Evolutionary conservation across 2,888 invertebrate genomes (phyloP).

Genomic region (Andrena bucephala): DNA sequence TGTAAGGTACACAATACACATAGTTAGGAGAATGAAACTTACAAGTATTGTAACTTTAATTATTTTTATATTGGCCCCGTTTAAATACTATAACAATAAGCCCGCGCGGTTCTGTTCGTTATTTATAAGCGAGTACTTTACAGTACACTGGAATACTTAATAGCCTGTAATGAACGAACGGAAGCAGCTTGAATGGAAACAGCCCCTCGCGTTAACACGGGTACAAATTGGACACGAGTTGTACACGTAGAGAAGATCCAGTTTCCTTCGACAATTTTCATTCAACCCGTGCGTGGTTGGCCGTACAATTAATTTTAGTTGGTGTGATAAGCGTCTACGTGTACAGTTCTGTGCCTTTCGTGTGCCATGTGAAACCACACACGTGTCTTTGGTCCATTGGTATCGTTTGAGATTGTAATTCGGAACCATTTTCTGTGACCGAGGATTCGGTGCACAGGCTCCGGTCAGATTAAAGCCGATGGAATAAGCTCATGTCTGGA

Average conservation of each 20-base stretch:
- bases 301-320: background rate
- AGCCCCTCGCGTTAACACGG: constrained; percentile 6
- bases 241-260: background rate
- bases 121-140: constrained; percentile 39
- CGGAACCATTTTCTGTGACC: background rate
- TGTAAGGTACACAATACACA: constrained; percentile 11
- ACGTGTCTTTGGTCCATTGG: background rate
- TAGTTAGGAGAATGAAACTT: constrained; percentile 6
- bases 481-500: background rate
- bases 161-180: background rate
- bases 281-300: background rate
- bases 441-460: background rate
- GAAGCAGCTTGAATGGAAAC: background rate
- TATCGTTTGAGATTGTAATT: constrained; percentile 7
- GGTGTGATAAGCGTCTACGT: background rate
- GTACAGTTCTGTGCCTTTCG: constrained; percentile 2
- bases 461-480: background rate
- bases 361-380: background rate
- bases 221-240: constrained; percentile 16
- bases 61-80: constrained; percentile 69
- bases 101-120: constrained; percentile 26
- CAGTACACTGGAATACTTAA: constrained; percentile 45
- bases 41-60: constrained; percentile 65
- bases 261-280: background rate
- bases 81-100: constrained; percentile 20